Evolutionary conservation across 2,888 invertebrate genomes (phyloP), one percentile per base, ranked within the genome.

Genomic region (Pomacea canaliculata): DNA sequence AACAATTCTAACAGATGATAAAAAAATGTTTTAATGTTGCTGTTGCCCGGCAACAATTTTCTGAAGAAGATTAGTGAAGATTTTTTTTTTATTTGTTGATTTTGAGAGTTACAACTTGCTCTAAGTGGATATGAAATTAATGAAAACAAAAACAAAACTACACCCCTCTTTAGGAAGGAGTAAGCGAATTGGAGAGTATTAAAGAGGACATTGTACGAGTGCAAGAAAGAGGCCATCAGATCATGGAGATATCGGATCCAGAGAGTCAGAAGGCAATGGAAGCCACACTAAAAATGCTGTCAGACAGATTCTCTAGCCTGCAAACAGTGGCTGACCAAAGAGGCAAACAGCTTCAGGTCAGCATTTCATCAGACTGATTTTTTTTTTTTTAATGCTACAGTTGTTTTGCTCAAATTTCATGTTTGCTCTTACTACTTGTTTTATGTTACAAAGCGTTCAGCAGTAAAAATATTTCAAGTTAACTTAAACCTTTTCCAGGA

Each of bases 241-340:
- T 89, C 70, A 82, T 85, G 79, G 83, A 85, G 77, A 73, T 80
- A 9, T 79, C 87, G 5, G 86, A 87, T 68, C 83, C 83, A 4
- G 87, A 88, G 67, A 85, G 85, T 1, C 82, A 82, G 76, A 83
- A 85, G 71, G 85, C 88, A 63, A 86, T 88, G 85, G 82, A 87
- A 70, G 83, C 87, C 13, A 88, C 88, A 12, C 82, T 89, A n/a
- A 79, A 81, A 63, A 86, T 88, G 83, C 78, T 89, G 27, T 80
- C 77, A 60, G 88, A 89, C 75, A 83, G 86, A 69, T 82, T 86
- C 48, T 81, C 84, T 49, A 82, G 79, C 65, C 83, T 89, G 56
- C 83, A 85, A 73, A 78, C 83, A 10, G 80, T 85, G 79, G 86
- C 86, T 37, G 84, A 85, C 60, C 83, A 87, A 68, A 86, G 80